Base-by-base conservation (phyloP, 2,888 invertebrate genomes). In the Corythucha ciliata region DNA sequence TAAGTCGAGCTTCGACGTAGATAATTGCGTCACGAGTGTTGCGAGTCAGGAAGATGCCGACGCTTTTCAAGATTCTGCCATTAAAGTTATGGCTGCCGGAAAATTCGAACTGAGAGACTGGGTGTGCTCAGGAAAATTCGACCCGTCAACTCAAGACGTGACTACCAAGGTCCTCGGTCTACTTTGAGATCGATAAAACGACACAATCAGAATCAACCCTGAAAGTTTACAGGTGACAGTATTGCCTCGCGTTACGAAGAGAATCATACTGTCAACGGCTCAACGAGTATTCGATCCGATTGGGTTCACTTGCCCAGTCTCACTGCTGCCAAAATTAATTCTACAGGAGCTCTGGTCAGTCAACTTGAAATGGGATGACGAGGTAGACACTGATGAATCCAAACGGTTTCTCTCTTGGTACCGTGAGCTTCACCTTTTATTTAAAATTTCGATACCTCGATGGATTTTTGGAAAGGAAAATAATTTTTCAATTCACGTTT, bases 71-170 rank as follows among this genome's bases (percentile, higher is more conserved):
- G 5, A 10, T 4, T 27, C 46, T n/a, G 44, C 55, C 14, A 29
- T 6, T 2, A 5, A 16, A 14, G n/a, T 55, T 2, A 27, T 48
- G 36, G 16, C 16, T n/a, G 2, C 25, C 4, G 36, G 33, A 20
- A 39, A 48, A 22, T 53, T 53, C 26, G 39, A 53, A 21, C 21
- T 53, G 16, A 4, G 53, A 20, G 41, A 27, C 2, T 53, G 53
- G 53, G 34, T 40, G 18, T 27, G 32, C 20, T 26, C 41, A 24
- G 42, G 26, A 14, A 39, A n/a, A n/a, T n/a, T n/a, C n/a, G n/a
- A n/a, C n/a, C n/a, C n/a, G n/a, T n/a, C n/a, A n/a, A n/a, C n/a
- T n/a, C n/a, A n/a, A n/a, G n/a, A n/a, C n/a, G n/a, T n/a, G n/a
- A n/a, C n/a, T n/a, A n/a, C n/a, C n/a, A n/a, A n/a, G n/a, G n/a